These are phyloP conservation scores for Aphodius sticticus DNA, from an alignment of 2,888 invertebrate species.

Conservation along the genomic window DNA sequence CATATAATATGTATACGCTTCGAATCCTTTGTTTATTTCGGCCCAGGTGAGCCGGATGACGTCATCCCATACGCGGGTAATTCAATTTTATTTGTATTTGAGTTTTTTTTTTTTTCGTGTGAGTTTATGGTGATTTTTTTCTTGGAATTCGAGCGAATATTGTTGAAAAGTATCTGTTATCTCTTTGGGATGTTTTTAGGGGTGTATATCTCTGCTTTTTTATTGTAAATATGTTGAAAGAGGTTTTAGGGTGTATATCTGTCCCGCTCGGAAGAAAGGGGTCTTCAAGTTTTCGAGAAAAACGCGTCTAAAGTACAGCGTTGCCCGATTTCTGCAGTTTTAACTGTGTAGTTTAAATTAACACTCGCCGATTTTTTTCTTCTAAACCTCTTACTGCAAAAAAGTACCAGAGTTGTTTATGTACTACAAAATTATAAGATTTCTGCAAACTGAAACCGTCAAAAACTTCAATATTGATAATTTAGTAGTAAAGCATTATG, in stretches of 20 bases:
- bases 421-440: no score
- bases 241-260: background rate
- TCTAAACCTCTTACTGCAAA: no score
- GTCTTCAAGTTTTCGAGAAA: no score
- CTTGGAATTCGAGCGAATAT: background rate
- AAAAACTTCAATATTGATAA: no score
- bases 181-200: background rate
- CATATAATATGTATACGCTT: background rate
- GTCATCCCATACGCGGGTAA: background rate
- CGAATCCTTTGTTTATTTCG: background rate
- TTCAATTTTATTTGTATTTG: background rate
- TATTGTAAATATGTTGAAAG: background rate
- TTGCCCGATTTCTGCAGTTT: no score
- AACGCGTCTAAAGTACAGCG: no score
- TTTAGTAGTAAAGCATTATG: no score
- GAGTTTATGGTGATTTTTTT: background rate
- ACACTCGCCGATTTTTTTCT: no score
- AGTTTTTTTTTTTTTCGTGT: background rate
- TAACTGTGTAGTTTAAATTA: no score
- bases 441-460: no score
- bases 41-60: background rate
- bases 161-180: background rate
- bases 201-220: background rate
- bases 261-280: no score
- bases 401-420: no score